These are phyloP conservation scores for Nymphalis c-album DNA, from an alignment of 2,888 invertebrate genomes.

Conservation along the genomic window DNA sequence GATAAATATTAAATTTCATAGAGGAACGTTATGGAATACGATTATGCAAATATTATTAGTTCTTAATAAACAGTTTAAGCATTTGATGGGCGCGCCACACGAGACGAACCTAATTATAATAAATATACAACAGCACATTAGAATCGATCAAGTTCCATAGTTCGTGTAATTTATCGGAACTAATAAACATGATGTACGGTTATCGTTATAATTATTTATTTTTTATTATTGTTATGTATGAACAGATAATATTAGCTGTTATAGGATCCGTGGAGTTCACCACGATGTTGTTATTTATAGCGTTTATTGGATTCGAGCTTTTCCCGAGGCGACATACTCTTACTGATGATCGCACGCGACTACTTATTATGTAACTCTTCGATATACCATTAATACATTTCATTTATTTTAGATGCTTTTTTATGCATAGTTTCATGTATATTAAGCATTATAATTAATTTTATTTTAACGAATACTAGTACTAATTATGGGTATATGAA, in stretches of 20 bases:
- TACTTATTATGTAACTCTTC: constrained; percentile 45
- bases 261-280: constrained; percentile 68
- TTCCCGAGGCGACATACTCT: constrained; percentile 72
- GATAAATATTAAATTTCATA: constrained; percentile 76
- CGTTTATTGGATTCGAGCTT: constrained; percentile 73
- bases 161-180: constrained; percentile 76
- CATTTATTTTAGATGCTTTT: too few relatives aligned
- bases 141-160: constrained; percentile 77
- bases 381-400: constrained; percentile 13
- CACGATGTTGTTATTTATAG: constrained; percentile 75
- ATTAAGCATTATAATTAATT: too few relatives aligned
- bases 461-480: too few relatives aligned
- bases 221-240: constrained; percentile 58
- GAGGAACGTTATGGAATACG: constrained; percentile 67
- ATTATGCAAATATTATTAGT: constrained; percentile 80
- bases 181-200: constrained; percentile 79
- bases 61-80: constrained; percentile 76
- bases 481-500: too few relatives aligned
- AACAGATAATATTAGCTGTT: constrained; percentile 65
- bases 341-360: constrained; percentile 43
- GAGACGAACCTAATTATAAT: constrained; percentile 70
- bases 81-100: constrained; percentile 69
- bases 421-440: too few relatives aligned
- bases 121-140: constrained; percentile 77
- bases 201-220: constrained; percentile 68